phyloP scores from a whole-genome alignment of 1,140 invertebrate genomes.

The Dreissena polymorpha region DNA sequence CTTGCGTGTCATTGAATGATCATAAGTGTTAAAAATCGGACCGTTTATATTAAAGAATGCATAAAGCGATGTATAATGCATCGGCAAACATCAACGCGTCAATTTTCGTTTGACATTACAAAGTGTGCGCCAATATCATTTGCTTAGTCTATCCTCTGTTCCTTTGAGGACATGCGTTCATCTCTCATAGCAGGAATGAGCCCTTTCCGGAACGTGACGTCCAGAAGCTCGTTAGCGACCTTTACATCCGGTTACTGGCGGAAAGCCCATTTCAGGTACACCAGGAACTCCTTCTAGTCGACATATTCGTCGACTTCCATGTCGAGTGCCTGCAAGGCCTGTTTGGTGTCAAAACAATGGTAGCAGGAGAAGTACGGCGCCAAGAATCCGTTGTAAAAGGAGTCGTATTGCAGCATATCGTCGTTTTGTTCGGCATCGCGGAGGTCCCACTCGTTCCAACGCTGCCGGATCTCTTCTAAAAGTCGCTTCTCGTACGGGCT shows the following conservation, averaged over 20 bases:
- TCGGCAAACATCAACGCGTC: too few species aligned
- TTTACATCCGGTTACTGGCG: slow-evolving; percentile 7
- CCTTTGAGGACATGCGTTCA: not conserved
- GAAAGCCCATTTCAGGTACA: slow-evolving; percentile 26
- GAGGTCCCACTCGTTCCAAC: slow-evolving; percentile 20
- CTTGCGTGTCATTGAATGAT: too few species aligned
- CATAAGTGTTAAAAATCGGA: too few species aligned
- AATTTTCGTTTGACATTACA: too few species aligned
- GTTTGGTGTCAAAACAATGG: slow-evolving; percentile 13
- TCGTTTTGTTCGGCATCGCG: slow-evolving; percentile 4
- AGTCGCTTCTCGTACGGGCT: slow-evolving; percentile 7
- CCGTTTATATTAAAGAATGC: too few species aligned
- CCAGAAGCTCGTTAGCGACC: not conserved
- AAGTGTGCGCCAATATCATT: too few species aligned
- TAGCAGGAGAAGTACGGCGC: slow-evolving; percentile 34
- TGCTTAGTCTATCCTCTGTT: too few species aligned
- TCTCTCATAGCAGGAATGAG: slow-evolving; percentile 22
- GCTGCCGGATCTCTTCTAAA: not conserved
- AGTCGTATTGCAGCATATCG: slow-evolving; percentile 13
- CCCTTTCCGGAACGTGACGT: too few species aligned
- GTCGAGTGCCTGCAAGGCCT: slow-evolving; percentile 1
- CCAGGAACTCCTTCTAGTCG: too few species aligned
- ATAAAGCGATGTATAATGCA: too few species aligned
- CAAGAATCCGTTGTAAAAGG: slow-evolving; percentile 33
- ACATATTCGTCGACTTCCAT: slow-evolving; percentile 2